Evolutionary conservation across 2,113 vertebrate genomes (phyloP), one percentile per base, ranked within the genome.

Genomic region (Taxidea taxus): DNA sequence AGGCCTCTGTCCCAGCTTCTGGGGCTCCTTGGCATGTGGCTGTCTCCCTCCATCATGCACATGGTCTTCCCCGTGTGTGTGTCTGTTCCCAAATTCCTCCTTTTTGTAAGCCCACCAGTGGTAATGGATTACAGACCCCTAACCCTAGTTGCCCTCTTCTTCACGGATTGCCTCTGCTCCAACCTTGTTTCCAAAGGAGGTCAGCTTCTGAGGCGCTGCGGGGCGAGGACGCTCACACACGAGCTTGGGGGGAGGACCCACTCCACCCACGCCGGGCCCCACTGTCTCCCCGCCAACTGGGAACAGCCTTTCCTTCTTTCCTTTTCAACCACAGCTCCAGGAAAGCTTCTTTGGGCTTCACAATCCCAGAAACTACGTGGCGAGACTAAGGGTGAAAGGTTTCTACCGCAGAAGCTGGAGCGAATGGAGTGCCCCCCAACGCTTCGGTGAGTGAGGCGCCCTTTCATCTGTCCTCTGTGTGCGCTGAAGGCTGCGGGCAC

Each of bases 261-360:
- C 20, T 6, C 4, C 31, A 6, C 15, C 16, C 42, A 0, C 0
- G 0, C 4, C 3, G 20, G 77, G 51, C 37, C n/a, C 23, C 51
- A 0, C 13, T 3, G 56, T 13, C 25, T 7, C 8, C n/a, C 39
- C 3, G 1, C 10, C 0, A 6, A 39, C 44, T 0, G 1, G 9
- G 10, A n/a, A 29, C 0, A 23, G 25, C 1, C 21, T 23, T 80
- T 2, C 64, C 31, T 44, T 16, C 12, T 4, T 56, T 13, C 15
- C 31, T 29, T n/a, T 5, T 1, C 4, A 21, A 10, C 16, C 0
- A 0, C 7, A 74, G 44, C 3, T 20, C 4, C 0, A 0, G 2
- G 0, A 10, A 0, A 37, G 9, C 6, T 20, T 0, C 60, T 25
- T 44, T 1, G 0, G 0, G 14, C 25, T 92, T 0, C 2, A 0